Evolutionary conservation across 1,140 invertebrate genomes (phyloP), one percentile per base, ranked within the genome.

Genomic region (Coboldia fuscipes): DNA sequence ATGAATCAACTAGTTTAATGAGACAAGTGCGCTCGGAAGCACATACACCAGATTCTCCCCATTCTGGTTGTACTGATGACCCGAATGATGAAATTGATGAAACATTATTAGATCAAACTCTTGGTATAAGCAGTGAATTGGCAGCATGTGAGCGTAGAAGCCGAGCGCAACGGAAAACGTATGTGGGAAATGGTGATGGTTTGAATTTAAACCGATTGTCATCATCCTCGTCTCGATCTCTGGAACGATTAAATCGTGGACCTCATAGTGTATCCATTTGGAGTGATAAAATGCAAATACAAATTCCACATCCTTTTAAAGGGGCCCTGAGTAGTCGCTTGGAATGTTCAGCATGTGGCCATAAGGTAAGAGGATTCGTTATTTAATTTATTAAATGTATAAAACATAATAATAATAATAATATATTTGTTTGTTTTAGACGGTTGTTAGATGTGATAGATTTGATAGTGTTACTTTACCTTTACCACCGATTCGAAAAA

Each of bases 251-350:
- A 6, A 51, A 47, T 34, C 46, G 52, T 2, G 52, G 52, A 1
- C 52, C 52, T 0, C 50, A 50, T 0, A 46, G 50, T 3, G 51
- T 55, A 3, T 55, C 52, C 18, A 50, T 55, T 34, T 29, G 35
- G 24, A 18, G 19, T 30, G 61, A 58, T 19, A 59, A 60, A 37
- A 56, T 59, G 38, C 50, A 56, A 18, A 57, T 57, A 40, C 57
- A 56, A 37, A 45, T 53, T 33, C 50, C 55, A 3, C 67, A 73
- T 57, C 77, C 78, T 5, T 80, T 81, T 45, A 66, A 68, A 41
- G 84, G 83, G 8, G 70, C 82, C n/a, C 61, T 86, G 35, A 82
- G 82, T 38, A 82, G 76, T 44, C 76, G 86, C 48, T 64, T 86
- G 23, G 66, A 75, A 37, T 90, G 85, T 52, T 75, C 72, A 17